Percentiles rank a stretch among this genome's conserved stretches.
These are phyloP conservation scores for Thinocorus orbignyianus DNA, from an alignment of 2,113 vertebrate species.

Conservation along the genomic window DNA sequence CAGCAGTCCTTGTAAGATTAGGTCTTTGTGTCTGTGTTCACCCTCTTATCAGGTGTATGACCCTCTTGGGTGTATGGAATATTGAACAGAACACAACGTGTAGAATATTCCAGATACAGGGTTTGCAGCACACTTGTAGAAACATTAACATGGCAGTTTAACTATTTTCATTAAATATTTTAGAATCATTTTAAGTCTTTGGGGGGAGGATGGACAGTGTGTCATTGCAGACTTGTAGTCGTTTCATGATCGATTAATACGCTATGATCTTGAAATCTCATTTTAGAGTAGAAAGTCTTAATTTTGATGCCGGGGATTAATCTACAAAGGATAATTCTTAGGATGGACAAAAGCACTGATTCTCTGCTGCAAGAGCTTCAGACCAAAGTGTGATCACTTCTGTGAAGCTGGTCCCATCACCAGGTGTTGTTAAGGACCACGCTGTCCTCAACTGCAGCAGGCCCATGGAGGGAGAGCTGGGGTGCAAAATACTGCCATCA, in stretches of 20 bases:
- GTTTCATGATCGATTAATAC: neutral
- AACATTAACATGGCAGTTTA: neutral
- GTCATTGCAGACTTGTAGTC: neutral
- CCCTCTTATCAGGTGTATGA: neutral
- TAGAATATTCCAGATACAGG: neutral
- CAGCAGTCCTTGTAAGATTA: neutral
- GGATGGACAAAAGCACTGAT: neutral
- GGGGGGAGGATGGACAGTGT: neutral
- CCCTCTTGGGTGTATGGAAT: neutral
- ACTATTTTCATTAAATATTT: neutral
- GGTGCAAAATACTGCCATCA: neutral
- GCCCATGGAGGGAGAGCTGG: neutral
- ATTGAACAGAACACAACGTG: neutral
- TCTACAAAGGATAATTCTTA: neutral
- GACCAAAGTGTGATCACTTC: neutral
- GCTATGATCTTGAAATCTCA: neutral
- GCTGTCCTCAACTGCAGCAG: neutral
- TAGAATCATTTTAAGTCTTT: neutral
- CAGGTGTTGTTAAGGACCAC: neutral
- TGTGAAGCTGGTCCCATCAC: neutral
- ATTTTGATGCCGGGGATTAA: neutral
- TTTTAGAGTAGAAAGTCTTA: neutral
- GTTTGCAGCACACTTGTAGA: neutral
- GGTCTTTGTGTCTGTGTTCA: neutral
- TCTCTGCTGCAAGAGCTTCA: neutral